Conservation (phyloP, 2,797 vertebrate species). For the Rhabdophis nuchalis region DNA sequence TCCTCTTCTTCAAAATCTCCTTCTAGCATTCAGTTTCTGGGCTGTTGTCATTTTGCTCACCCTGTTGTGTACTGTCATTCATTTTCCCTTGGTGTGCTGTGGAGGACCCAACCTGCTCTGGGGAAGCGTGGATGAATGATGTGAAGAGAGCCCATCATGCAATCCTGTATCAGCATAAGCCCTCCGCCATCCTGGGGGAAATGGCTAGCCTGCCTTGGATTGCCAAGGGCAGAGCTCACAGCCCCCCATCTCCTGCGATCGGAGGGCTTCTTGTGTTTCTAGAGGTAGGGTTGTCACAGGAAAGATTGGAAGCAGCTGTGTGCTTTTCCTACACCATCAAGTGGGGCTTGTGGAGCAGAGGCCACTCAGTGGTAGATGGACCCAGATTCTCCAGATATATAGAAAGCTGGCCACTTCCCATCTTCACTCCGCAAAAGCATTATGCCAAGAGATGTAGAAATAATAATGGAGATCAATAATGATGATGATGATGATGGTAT, state of each 20-base stretch:
- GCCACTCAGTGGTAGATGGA: neutral
- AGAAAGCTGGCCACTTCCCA: neutral
- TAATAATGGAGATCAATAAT: neutral
- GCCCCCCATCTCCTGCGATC: neutral
- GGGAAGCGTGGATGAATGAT: neutral
- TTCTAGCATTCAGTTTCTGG: conserved; percentile 52
- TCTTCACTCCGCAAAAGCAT: neutral
- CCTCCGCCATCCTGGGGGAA: neutral
- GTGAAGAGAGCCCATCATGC: neutral
- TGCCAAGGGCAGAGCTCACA: neutral
- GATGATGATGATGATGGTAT: too few relatives aligned
- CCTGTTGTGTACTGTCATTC: neutral
- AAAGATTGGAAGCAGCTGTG: neutral
- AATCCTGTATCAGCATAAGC: neutral
- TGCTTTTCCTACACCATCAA: neutral
- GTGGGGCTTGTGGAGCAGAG: too few relatives aligned
- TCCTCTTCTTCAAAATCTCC: conserved; percentile 6
- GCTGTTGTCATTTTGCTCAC: conserved; percentile 31
- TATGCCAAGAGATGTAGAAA: neutral
- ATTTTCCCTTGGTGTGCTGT: conserved; percentile 2
- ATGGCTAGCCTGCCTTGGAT: neutral
- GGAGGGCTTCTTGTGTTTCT: too few relatives aligned
- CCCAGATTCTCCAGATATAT: neutral
- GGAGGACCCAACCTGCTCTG: neutral
- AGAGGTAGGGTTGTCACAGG: neutral